phyloP scores from a whole-genome alignment of 2,888 invertebrate species.

The Marronus borbonicus region DNA sequence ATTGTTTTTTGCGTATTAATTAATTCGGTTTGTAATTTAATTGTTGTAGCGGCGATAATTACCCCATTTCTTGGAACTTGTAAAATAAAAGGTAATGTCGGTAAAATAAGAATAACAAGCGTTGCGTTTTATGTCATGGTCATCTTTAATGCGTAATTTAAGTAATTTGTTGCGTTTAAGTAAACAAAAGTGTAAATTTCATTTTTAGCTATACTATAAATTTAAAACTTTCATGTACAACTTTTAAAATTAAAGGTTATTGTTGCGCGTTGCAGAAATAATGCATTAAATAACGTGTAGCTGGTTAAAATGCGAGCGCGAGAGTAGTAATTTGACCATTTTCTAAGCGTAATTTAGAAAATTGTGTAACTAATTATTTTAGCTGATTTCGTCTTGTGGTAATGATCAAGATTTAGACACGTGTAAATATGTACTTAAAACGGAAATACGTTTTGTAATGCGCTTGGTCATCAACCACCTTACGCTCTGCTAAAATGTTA shows the following conservation, averaged over 20 bases:
- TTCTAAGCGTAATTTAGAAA: no score
- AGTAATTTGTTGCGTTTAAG: constrained; percentile 17
- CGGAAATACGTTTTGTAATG: no score
- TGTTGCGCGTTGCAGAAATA: no score
- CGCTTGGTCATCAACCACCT: no score
- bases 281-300: no score
- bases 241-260: no score
- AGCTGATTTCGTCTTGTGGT: not conserved
- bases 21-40: no score
- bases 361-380: no score
- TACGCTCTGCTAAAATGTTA: no score
- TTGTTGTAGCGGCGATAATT: constrained; percentile 1
- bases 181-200: constrained; percentile 26
- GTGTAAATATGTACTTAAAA: no score
- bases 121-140: constrained; percentile 29
- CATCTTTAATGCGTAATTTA: constrained; percentile 17
- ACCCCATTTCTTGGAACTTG: constrained; percentile 8
- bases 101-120: constrained; percentile 25
- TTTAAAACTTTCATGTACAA: not conserved
- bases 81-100: not conserved
- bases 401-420: not conserved
- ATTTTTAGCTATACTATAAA: constrained; percentile 1
- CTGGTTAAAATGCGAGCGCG: no score
- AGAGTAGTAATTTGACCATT: no score
- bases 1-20: not conserved